phyloP scores from a whole-genome alignment of 2,113 vertebrate genomes.

The Vimba vimba region DNA sequence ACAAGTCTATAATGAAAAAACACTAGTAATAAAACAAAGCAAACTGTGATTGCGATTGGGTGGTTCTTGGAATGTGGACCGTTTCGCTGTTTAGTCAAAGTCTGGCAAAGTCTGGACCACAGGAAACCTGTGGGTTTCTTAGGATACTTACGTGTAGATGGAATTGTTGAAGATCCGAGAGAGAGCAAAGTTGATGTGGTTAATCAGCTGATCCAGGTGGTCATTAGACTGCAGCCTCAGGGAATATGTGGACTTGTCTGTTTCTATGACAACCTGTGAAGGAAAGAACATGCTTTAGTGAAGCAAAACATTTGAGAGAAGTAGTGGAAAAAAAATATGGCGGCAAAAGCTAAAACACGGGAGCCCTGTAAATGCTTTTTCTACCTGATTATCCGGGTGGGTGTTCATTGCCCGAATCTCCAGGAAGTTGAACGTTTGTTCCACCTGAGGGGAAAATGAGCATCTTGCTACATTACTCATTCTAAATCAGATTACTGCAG shows the following conservation, averaged over 20 bases:
- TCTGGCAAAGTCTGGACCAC: background rate
- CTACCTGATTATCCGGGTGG: slow-evolving; percentile 76
- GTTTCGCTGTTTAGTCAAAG: background rate
- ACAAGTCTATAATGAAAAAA: too few relatives aligned
- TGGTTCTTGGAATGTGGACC: background rate
- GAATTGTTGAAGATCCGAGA: slow-evolving; percentile 88
- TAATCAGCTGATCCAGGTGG: slow-evolving; percentile 84
- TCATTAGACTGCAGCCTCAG: slow-evolving; percentile 81
- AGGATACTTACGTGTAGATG: slow-evolving; percentile 80
- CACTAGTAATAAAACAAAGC: background rate
- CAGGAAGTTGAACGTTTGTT: slow-evolving; percentile 80
- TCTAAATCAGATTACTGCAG: background rate
- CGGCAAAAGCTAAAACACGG: background rate
- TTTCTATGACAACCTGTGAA: slow-evolving; percentile 86
- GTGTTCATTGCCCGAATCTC: slow-evolving; percentile 80
- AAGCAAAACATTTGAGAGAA: slow-evolving; percentile 14
- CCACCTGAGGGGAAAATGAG: slow-evolving; percentile 65
- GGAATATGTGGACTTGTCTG: slow-evolving; percentile 85
- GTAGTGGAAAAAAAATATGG: background rate
- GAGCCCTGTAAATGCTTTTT: background rate
- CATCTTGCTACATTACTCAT: background rate
- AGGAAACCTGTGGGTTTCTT: background rate
- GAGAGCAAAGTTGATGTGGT: slow-evolving; percentile 85
- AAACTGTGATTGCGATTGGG: background rate
- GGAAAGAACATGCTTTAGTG: slow-evolving; percentile 17